A percentile compares a stretch with the other conserved stretches of the same genome.
Evolutionary conservation across 2,888 invertebrate species (phyloP).

Genomic region (Pseudococcus longispinus): DNA sequence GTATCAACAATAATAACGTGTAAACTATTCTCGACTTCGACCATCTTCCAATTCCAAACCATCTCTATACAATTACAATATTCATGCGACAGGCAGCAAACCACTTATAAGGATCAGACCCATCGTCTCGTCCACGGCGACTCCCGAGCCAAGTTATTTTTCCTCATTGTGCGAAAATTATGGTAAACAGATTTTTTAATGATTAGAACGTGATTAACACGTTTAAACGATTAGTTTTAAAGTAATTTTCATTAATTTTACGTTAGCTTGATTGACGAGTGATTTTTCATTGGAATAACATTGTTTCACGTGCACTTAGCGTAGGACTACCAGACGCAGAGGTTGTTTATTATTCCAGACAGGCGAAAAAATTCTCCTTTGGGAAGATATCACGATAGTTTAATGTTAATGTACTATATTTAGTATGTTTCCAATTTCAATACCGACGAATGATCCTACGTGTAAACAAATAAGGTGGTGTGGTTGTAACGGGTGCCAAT

Average conservation of each 20-base stretch:
- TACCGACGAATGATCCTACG: neutral
- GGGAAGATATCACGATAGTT: neutral
- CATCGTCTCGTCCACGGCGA: neutral
- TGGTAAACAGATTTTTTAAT: neutral
- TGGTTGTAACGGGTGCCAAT: neutral
- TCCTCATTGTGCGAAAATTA: neutral
- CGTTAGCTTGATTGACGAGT: neutral
- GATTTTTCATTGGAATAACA: neutral
- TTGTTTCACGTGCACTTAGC: neutral
- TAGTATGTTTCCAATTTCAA: neutral
- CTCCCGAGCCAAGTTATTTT: neutral
- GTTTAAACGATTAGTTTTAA: constrained; percentile 24
- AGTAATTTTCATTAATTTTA: constrained; percentile 15
- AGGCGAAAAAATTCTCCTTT: neutral
- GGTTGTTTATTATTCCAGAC: neutral
- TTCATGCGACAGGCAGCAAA: neutral
- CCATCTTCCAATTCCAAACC: neutral
- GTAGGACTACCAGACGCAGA: neutral
- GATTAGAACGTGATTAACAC: constrained; percentile 22
- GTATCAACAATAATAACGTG: neutral
- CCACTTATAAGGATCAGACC: neutral
- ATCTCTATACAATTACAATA: neutral
- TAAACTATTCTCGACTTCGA: neutral
- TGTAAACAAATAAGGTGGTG: neutral
- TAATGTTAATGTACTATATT: neutral